These are phyloP conservation scores for Hemistola chrysoprasaria DNA, from an alignment of 2,888 invertebrate genomes.

Conservation along the genomic window DNA sequence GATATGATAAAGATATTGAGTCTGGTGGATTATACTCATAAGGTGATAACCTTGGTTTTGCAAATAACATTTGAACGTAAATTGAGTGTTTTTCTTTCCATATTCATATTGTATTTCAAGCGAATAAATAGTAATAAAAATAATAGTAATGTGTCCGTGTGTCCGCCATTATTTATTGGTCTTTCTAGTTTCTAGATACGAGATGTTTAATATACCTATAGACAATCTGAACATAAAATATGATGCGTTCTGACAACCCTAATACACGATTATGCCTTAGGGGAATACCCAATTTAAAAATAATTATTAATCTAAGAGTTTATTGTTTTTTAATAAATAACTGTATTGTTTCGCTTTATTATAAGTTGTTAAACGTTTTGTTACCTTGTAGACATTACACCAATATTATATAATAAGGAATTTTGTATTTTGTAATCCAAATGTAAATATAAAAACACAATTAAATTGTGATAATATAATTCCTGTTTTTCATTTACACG, in stretches of 20 bases:
- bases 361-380: conserved; percentile 19
- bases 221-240: no score
- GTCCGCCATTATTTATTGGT: no score
- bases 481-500: conserved; percentile 15
- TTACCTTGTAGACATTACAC: conserved; percentile 19
- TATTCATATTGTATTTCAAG: no score
- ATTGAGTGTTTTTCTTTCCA: no score
- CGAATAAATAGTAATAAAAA: no score
- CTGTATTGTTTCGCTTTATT: conserved; percentile 13
- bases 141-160: no score
- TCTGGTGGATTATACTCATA: no score
- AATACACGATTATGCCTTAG: not conserved
- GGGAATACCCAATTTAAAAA: conserved; percentile 15
- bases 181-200: no score
- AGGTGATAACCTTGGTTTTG: no score
- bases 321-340: conserved; percentile 14
- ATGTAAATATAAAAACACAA: conserved; percentile 32
- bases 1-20: no score
- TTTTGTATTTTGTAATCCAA: conserved; percentile 24
- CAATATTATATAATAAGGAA: conserved; percentile 23
- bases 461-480: conserved; percentile 30
- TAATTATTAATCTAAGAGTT: conserved; percentile 8
- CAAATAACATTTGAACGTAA: no score
- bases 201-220: no score
- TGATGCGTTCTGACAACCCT: not conserved